Evolutionary conservation across 2,797 vertebrate genomes (phyloP), one percentile per base, ranked within the genome.

Genomic region (Macropodus opercularis): DNA sequence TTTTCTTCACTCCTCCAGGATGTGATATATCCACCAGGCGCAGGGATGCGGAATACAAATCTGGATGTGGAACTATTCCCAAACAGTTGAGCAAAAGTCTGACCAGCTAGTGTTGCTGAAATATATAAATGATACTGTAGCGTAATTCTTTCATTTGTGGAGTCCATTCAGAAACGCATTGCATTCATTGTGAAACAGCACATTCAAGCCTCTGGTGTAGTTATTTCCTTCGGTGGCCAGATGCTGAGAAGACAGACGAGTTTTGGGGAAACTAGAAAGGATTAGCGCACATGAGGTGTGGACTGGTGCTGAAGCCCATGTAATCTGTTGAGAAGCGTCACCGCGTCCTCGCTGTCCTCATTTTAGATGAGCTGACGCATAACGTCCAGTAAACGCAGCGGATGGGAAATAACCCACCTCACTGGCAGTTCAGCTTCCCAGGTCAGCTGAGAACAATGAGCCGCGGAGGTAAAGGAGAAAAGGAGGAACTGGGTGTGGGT

Each of bases 361-460:
- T 41, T 43, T 15, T 40, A 43, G 19, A 31, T 60, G 22, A 3
- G 44, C 13, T 17, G 15, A 27, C 7, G 13, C 2, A 8, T 23
- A 22, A 5, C 23, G 53, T 24, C 17, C 4, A 10, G 7, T 3
- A 0, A 42, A 35, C 17, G 10, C 0, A 3, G 38, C 5, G 15
- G 18, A 39, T n/a, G 13, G 1, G 7, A n/a, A 84, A 71, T 89
- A 90, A 89, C 92, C 91, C 62, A 90, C 27, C 90, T 92, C 56
- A 32, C 66, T 74, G 40, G 80, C 26, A 60, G 67, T 48, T 44
- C 69, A 7, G 63, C 81, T 85, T 77, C 68, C 39, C 18, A 17
- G 57, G 53, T 63, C 80, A 81, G 50, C 80, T 80, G 69, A 65
- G 77, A 90, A 90, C 84, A 91, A 88, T 89, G 62, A 78, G 70